These are phyloP conservation scores for Danio tinwini DNA, from an alignment of 2,797 vertebrate species.

Conservation along the genomic window DNA sequence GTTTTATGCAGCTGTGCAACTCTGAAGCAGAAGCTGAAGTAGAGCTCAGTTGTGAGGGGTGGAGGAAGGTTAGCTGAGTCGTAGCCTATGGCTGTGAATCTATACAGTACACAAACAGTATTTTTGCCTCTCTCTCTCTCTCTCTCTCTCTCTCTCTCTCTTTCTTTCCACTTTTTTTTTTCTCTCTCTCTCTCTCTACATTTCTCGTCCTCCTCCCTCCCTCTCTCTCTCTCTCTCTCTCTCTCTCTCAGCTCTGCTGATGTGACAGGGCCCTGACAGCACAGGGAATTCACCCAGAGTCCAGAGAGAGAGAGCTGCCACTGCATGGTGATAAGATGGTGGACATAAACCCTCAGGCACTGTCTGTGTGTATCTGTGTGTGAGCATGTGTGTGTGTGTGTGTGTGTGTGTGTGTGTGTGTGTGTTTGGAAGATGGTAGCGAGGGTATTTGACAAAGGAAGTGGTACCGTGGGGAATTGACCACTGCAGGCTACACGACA, in stretches of 20 bases:
- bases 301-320: constrained; percentile 54
- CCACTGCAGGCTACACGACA: constrained; percentile 48
- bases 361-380: constrained; percentile 35
- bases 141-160: too few relatives aligned
- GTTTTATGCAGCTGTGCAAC: constrained; percentile 46
- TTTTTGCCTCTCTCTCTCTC: background rate
- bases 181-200: constrained; percentile 17
- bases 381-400: constrained; percentile 5
- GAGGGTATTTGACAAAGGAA: constrained; percentile 54
- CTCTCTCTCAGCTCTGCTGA: constrained; percentile 37
- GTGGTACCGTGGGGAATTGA: constrained; percentile 47
- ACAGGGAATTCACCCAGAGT: constrained; percentile 54
- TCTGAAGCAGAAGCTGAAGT: constrained; percentile 26
- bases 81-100: constrained; percentile 48
- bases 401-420: constrained; percentile 20
- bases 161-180: constrained; percentile 14
- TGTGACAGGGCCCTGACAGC: constrained; percentile 50
- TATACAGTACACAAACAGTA: constrained; percentile 48
- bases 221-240: constrained; percentile 21
- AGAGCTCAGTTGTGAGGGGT: constrained; percentile 18
- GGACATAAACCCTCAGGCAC: constrained; percentile 57
- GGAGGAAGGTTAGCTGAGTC: constrained; percentile 41
- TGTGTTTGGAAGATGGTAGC: constrained; percentile 41
- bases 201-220: constrained; percentile 20
- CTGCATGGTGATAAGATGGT: constrained; percentile 61